Evolutionary conservation across 2,113 vertebrate genomes (phyloP).

Genomic region (Okapia johnstoni): DNA sequence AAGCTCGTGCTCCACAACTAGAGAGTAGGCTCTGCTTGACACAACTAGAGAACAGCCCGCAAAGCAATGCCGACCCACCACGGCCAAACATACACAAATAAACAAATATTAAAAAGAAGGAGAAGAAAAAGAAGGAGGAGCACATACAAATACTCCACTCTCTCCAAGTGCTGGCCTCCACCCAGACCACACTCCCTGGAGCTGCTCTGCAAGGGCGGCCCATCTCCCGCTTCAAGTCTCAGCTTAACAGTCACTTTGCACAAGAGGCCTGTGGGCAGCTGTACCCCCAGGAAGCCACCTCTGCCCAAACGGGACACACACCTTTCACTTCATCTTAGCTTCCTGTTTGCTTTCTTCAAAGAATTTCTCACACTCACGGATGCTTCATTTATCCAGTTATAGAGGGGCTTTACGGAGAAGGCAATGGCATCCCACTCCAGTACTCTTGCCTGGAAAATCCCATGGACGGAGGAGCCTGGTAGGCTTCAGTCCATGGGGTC

Average conservation of each 20-base stretch:
- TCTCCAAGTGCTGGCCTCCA: not conserved
- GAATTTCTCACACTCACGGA: not conserved
- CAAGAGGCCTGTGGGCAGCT: not conserved
- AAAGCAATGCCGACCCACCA: not conserved
- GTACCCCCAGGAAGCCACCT: rapidly evolving
- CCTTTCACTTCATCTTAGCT: not conserved
- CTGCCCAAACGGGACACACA: not conserved
- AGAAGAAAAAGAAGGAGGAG: not conserved
- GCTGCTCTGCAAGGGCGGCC: not conserved
- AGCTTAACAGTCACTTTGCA: not conserved
- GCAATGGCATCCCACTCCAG: no score
- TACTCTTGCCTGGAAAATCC: no score
- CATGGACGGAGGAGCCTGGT: no score
- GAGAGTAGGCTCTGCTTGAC: not conserved
- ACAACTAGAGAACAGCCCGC: not conserved
- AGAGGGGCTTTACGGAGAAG: not conserved
- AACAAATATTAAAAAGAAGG: not conserved
- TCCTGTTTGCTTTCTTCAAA: not conserved
- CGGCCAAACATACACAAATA: not conserved
- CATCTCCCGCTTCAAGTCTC: not conserved
- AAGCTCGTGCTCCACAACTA: not conserved
- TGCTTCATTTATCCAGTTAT: not conserved
- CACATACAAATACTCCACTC: not conserved
- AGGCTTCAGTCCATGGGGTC: no score
- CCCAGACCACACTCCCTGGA: not conserved